Conservation (phyloP, 2,888 invertebrate genomes). For the Theretra japonica region DNA sequence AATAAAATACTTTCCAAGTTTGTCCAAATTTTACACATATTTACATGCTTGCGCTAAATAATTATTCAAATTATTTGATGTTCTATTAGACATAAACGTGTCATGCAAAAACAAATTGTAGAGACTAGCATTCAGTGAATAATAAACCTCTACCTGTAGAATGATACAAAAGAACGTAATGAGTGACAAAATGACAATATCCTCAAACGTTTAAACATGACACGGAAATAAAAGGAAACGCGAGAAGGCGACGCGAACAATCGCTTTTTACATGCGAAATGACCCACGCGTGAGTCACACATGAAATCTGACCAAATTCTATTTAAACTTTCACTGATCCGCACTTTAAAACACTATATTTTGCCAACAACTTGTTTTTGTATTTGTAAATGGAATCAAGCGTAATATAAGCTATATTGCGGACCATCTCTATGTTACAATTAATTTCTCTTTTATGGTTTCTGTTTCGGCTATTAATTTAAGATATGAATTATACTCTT, state of each 20-base stretch:
- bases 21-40: too few relatives aligned
- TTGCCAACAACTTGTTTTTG: conserved; percentile 17
- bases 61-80: background rate
- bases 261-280: conserved; percentile 30
- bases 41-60: too few relatives aligned
- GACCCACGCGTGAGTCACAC: conserved; percentile 48
- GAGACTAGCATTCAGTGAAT: background rate
- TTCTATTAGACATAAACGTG: background rate
- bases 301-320: conserved; percentile 43
- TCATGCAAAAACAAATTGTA: too few relatives aligned
- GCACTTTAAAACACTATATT: conserved; percentile 21
- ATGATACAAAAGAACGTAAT: background rate
- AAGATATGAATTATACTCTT: conserved; percentile 30
- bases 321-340: conserved; percentile 25
- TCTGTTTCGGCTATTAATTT: conserved; percentile 31
- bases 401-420: background rate
- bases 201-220: conserved; percentile 57
- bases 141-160: background rate
- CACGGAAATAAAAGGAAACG: conserved; percentile 71
- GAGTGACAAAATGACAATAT: conserved; percentile 48
- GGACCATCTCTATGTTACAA: conserved; percentile 7
- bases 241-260: conserved; percentile 51
- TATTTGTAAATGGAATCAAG: conserved; percentile 4
- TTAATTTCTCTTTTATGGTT: conserved; percentile 10
- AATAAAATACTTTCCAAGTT: too few relatives aligned